Evolutionary conservation across 35 echinoderm and acorn worm species (phyloP), one percentile per base, ranked within the genome.

Genomic region (Apostichopus parvimensis): DNA sequence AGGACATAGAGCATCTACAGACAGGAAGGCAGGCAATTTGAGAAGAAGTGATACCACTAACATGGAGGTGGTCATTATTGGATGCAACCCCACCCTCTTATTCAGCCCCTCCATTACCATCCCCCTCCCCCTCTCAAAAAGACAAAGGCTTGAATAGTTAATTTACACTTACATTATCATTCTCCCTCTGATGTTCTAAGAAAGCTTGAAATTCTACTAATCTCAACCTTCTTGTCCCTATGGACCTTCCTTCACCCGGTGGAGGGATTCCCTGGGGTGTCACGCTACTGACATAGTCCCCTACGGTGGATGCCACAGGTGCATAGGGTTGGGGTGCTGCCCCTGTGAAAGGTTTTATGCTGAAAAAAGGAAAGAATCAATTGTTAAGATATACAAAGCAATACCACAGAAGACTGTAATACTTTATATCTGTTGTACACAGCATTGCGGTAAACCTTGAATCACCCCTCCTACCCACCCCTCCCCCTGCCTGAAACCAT

Each of bases 161-260:
- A 58, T 7, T n/a, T 14, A 54, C 54, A 94, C 94, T 98, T 87
- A 98, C 96, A 87, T 91, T 98, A 59, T 99, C 97, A 18, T 91
- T 93, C 71, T 99, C 97, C 89, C 97, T 72, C 80, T 92, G 94
- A 18, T 94, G 89, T 77, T 99, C 97, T 34, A 99, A 80, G 84
- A 96, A 99, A 52, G 97, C 97, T 65, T 95, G 95, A 92, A 99
- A 99, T 79, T 99, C 97, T 2, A 99, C 97, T 45, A 99, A 78
- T 94, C 97, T 80, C n/a, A 99, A 75, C 80, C 93, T 99, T 56
- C 93, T 66, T n/a, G 94, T 99, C 25, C 97, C 97, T 65, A 99
- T 99, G 20, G 97, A 99, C 77, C 97, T 92, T 6, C 97, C 97
- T 92, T 99, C 97, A 92, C 97, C 94, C 9, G 97, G 91, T 18